Evolutionary conservation across 2,888 invertebrate species (phyloP).

Genomic region (Euclidia mi): DNA sequence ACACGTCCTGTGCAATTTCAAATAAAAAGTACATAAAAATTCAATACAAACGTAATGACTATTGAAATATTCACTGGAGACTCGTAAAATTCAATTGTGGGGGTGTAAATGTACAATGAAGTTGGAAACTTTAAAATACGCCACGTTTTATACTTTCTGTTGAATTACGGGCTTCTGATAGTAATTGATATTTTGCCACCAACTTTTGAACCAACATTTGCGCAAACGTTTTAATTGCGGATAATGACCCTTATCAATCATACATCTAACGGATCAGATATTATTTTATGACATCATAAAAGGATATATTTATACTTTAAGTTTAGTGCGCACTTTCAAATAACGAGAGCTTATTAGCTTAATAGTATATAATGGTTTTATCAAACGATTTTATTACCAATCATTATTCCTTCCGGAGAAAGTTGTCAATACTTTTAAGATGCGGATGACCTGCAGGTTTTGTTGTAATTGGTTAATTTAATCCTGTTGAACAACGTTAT

Average conservation of each 20-base stretch:
- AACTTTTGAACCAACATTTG: constrained; percentile 18
- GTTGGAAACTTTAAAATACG: constrained; percentile 61
- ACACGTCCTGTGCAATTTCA: constrained; percentile 48
- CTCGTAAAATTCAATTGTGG: constrained; percentile 72
- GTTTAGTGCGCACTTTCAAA: constrained; percentile 9
- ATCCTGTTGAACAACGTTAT: constrained; percentile 1
- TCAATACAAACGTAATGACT: constrained; percentile 55
- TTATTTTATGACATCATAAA: background rate
- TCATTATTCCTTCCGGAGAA: constrained; percentile 29
- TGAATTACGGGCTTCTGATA: constrained; percentile 59
- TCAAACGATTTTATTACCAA: constrained; percentile 12
- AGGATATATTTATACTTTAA: background rate
- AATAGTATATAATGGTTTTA: constrained; percentile 14
- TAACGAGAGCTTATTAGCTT: constrained; percentile 9
- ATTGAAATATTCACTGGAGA: constrained; percentile 57
- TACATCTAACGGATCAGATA: background rate
- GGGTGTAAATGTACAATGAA: constrained; percentile 68
- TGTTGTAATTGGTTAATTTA: constrained; percentile 10
- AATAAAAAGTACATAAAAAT: constrained; percentile 64
- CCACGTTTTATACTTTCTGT: constrained; percentile 55
- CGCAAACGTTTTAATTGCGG: background rate
- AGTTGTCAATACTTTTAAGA: constrained; percentile 13
- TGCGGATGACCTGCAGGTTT: constrained; percentile 11
- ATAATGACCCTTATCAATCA: background rate
- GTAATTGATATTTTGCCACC: constrained; percentile 42